phyloP scores from a whole-genome alignment of 2,113 vertebrate species.

The Polyodon spathula region DNA sequence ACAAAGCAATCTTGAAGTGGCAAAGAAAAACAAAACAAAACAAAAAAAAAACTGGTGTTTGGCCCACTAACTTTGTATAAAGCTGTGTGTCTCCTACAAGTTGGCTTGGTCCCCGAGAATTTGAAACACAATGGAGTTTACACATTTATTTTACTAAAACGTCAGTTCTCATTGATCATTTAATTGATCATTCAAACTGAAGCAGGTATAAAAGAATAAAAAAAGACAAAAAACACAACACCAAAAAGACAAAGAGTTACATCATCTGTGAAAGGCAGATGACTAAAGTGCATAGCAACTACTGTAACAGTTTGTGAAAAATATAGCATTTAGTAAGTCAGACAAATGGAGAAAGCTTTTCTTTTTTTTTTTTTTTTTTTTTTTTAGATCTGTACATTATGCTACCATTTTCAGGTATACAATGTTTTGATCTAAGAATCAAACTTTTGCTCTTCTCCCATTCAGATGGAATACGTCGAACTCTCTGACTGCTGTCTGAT shows the following conservation, averaged over 20 bases:
- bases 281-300: conserved; percentile 84
- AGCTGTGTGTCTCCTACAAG: neutral
- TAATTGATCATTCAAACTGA: conserved; percentile 42
- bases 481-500: conserved; percentile 85
- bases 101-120: too few species aligned
- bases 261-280: conserved; percentile 63
- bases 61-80: too few species aligned
- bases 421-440: conserved; percentile 25
- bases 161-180: conserved; percentile 36
- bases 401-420: conserved; percentile 34
- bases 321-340: conserved; percentile 46
- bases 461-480: conserved; percentile 88
- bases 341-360: conserved; percentile 30
- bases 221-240: conserved; percentile 50
- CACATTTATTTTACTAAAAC: conserved; percentile 14
- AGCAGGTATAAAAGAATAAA: conserved; percentile 48
- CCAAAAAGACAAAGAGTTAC: conserved; percentile 56
- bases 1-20: neutral
- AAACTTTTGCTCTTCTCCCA: conserved; percentile 26
- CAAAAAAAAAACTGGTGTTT: too few species aligned
- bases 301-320: conserved; percentile 65
- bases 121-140: conserved; percentile 11
- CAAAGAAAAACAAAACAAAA: too few species aligned
- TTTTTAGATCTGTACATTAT: conserved; percentile 35
- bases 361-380: conserved; percentile 36